Evolutionary conservation across 2,888 invertebrate genomes (phyloP).

Genomic region (Lithophane ornitopus): DNA sequence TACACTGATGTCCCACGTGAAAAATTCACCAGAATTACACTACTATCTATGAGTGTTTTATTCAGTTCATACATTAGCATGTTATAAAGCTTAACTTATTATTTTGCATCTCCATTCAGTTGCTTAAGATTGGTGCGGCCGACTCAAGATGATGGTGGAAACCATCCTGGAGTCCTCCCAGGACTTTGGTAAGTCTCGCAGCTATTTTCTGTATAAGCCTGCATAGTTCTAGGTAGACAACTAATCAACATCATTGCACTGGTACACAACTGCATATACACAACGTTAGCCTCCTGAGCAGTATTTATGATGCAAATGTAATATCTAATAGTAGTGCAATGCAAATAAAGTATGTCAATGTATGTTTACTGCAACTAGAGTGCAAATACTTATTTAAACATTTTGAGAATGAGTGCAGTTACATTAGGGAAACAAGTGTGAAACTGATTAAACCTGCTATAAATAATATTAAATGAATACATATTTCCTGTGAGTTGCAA

Average conservation of each 20-base stretch:
- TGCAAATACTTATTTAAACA: not conserved
- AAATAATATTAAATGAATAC: conserved; percentile 46
- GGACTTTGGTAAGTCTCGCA: conserved; percentile 85
- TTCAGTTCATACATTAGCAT: conserved; percentile 25
- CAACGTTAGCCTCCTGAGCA: too few relatives aligned
- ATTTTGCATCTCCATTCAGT: conserved; percentile 78
- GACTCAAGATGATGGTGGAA: conserved; percentile 88
- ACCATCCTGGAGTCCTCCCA: conserved; percentile 88
- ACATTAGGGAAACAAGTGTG: conserved; percentile 28
- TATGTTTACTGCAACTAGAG: not conserved
- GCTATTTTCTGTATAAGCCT: not conserved
- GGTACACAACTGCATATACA: not conserved
- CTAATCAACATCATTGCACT: not conserved
- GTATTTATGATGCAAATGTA: not conserved
- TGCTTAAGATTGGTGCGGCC: conserved; percentile 74
- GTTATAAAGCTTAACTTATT: conserved; percentile 65
- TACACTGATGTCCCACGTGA: not conserved
- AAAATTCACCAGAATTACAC: not conserved
- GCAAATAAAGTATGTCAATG: not conserved
- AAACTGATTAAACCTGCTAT: conserved; percentile 34
- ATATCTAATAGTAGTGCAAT: conserved; percentile 9
- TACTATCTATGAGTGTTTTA: not conserved
- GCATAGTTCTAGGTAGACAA: not conserved
- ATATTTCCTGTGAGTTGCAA: conserved; percentile 26
- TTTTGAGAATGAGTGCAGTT: not conserved